Percentiles rank a stretch among this genome's conserved stretches.
phyloP scores from a whole-genome alignment of 2,888 invertebrate genomes.

The Hirtodrosophila trivittata region DNA sequence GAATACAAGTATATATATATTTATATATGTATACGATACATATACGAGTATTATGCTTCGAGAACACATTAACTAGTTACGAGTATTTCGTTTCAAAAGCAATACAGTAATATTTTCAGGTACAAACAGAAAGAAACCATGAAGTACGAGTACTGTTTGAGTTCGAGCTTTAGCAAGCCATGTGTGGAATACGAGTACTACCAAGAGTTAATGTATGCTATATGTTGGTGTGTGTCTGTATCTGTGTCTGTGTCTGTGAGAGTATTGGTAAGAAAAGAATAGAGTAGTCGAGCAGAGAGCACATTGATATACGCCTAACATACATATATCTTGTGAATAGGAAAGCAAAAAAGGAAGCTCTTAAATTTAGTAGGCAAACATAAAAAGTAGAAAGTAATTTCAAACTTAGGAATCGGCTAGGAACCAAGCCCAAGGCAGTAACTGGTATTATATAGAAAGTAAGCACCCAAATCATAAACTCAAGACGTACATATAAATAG shows the following conservation, averaged over 20 bases:
- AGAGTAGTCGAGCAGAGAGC: slow-evolving; percentile 47
- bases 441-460: too few relatives aligned
- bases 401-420: too few relatives aligned
- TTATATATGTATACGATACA: slow-evolving; percentile 23
- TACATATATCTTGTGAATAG: slow-evolving; percentile 37
- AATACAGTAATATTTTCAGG: slow-evolving; percentile 58
- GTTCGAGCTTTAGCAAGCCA: slow-evolving; percentile 40
- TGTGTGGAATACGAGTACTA: slow-evolving; percentile 30
- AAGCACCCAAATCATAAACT: too few relatives aligned
- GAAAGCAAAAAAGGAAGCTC: slow-evolving; percentile 30
- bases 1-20: slow-evolving; percentile 28
- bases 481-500: too few relatives aligned
- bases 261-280: slow-evolving; percentile 21
- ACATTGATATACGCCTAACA: slow-evolving; percentile 41
- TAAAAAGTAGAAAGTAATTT: too few relatives aligned
- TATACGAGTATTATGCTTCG: slow-evolving; percentile 37
- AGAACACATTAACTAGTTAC: slow-evolving; percentile 48
- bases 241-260: slow-evolving; percentile 26
- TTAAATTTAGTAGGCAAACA: slow-evolving; percentile 18
- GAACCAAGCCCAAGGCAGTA: too few relatives aligned
- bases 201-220: slow-evolving; percentile 24
- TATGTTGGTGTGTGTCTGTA: slow-evolving; percentile 9
- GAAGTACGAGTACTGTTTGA: slow-evolving; percentile 24
- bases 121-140: slow-evolving; percentile 42
- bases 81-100: slow-evolving; percentile 36